Base-by-base conservation (phyloP, 1,140 invertebrate species). In the Drosophila asahinai region DNA sequence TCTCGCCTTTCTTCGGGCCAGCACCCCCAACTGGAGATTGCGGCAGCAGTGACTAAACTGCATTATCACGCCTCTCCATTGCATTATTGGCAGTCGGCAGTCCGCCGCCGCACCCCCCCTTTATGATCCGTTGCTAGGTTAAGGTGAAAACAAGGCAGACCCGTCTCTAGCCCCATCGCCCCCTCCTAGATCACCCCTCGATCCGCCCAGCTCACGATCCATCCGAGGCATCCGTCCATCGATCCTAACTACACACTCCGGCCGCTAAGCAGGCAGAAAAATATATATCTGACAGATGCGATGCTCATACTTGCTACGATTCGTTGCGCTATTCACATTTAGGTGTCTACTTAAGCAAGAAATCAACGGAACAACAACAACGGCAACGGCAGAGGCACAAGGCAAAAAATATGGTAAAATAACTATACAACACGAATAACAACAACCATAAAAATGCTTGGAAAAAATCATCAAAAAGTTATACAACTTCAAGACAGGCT, bases 271-370 rank as follows among this genome's bases (percentile, higher is more conserved):
- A 87, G 77, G 57, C 77, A 80, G 70, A 84, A 84, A 89, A 84
- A 89, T 86, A 90, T 80, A 70, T 87, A 90, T 89, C 86, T 90
- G 86, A 89, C 84, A 90, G 86, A 89, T 84, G 84, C 84, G 86
- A 86, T 83, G 83, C 75, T 78, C 74, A 83, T 70, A 86, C 81
- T 79, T 82, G 67, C 83, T 89, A 84, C 81, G 86, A 89, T 89
- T 89, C 86, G 84, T 67, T 90, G 86, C 86, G 84, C 84, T 89
- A 90, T 90, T 89, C 84, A 90, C 84, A 90, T 90, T 87, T 89
- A 90, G 86, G 84, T 89, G 84, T 89, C 84, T 90, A 89, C 84
- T 89, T 89, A 89, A 90, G 77, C 87, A 89, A 73, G 71, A 73
- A 73, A 76, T 76, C 72, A 76, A 76, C 59, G 72, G 62, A 42